Evolutionary conservation across 92 coral and sea anemone species (phyloP), one percentile per base, ranked within the genome.

Genomic region (Bergia sp.): DNA sequence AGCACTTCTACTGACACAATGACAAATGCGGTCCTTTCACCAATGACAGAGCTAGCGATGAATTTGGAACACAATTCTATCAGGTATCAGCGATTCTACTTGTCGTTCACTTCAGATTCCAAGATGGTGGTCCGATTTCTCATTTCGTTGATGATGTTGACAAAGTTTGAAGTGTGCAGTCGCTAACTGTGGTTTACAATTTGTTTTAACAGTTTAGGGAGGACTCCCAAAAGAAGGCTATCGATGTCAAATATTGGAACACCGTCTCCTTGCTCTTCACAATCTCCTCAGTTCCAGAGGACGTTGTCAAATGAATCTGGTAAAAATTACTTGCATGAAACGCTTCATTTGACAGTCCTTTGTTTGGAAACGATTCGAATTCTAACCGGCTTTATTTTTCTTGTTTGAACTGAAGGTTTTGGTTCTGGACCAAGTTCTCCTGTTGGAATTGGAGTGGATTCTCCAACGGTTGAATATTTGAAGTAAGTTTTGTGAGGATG

Each of bases 291-390:
- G 74, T 90, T 93, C 82, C 93, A 91, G 61, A 90, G 95, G 82
- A 94, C 97, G 43, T 73, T 87, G 85, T 97, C 99, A 67, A 97
- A 91, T 91, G 99, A 97, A 88, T 97, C 99, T 41, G 99, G 99
- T 97, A 94, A 73, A 37, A 23, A 37, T 13, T 8, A 38, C 12
- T 21, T 55, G 44, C 73, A 53, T 20, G 13, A 38, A 43, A 72
- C 81, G 21, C 69, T 64, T 85, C 13, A 2, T 2, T 66, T 66
- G 39, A 7, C 8, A 44, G 38, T 15, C 47, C 87, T n/a, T 71
- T 84, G 87, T 84, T 71, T 71, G 45, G 79, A 84, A 84, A 15
- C 20, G 83, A 23, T 45, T 84, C 61, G 86, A 67, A 44, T 83
- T 42, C 82, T 45, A 36, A 79, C 64, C 38, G 61, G 40, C n/a